A percentile compares a stretch with the other conserved stretches of the same genome.
Evolutionary conservation across 2,888 invertebrate genomes (phyloP).

Genomic region (Colostygia pectinataria): DNA sequence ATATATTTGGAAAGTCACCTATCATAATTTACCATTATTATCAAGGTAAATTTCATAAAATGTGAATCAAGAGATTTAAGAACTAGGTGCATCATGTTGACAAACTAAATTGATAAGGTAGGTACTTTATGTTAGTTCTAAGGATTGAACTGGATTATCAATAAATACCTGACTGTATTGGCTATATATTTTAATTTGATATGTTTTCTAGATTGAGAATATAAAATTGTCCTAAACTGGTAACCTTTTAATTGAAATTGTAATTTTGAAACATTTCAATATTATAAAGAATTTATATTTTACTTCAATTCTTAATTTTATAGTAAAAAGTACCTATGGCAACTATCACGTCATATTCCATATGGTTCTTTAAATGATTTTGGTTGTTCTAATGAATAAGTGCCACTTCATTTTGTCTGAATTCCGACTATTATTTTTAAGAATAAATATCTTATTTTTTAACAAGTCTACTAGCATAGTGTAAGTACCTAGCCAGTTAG

Average conservation of each 20-base stretch:
- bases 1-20: conserved; percentile 1
- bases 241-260: neutral
- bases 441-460: conserved; percentile 21
- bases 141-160: conserved; percentile 49
- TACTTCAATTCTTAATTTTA: neutral
- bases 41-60: neutral
- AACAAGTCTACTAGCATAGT: conserved; percentile 1
- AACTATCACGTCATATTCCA: conserved; percentile 17
- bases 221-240: neutral
- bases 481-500: neutral
- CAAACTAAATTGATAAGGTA: conserved; percentile 42
- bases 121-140: conserved; percentile 49
- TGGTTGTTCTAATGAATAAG: neutral
- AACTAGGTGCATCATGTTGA: conserved; percentile 48
- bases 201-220: conserved; percentile 2
- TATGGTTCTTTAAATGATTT: neutral
- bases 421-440: conserved; percentile 34
- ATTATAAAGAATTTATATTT: conserved; percentile 1
- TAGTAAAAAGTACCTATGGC: conserved; percentile 15
- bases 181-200: conserved; percentile 6
- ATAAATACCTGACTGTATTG: conserved; percentile 23
- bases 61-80: conserved; percentile 12
- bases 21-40: conserved; percentile 1
- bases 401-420: conserved; percentile 10
- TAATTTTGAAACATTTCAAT: neutral